A percentile compares a stretch with the other conserved stretches of the same genome.
Evolutionary conservation across 2,797 vertebrate species (phyloP).

Genomic region (Pseudochirops corinnae): DNA sequence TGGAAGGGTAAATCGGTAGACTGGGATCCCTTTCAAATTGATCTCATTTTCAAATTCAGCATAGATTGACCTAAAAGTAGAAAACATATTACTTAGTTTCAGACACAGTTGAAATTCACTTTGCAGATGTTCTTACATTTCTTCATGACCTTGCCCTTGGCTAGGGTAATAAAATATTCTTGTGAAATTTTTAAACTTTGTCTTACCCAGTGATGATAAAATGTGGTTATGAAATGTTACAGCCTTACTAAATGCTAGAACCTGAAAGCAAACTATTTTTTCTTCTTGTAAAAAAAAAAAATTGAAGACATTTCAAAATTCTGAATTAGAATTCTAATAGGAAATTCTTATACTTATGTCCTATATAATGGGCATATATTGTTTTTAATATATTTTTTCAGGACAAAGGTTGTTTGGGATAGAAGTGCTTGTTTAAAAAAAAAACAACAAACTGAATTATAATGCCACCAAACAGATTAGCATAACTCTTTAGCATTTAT

Average conservation of each 20-base stretch:
- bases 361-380: not conserved
- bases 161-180: not conserved
- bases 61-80: conserved; percentile 90
- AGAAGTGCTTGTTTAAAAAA: not conserved
- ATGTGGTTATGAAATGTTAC: conserved; percentile 16
- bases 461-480: not conserved
- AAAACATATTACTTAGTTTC: conserved; percentile 26
- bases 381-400: not conserved
- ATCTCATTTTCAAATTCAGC: conserved; percentile 83
- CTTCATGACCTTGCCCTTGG: conserved; percentile 39
- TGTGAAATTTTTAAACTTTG: conserved; percentile 24
- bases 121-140: not conserved
- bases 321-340: not conserved
- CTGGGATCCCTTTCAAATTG: conserved; percentile 90
- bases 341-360: not conserved
- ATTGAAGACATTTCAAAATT: not conserved
- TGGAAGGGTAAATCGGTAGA: conserved; percentile 90
- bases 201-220: not conserved
- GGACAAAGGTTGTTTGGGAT: not conserved
- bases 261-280: not conserved
- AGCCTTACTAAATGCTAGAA: not conserved
- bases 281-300: conserved; percentile 44
- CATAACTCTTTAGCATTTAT: not conserved
- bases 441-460: not conserved
- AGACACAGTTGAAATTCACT: not conserved